phyloP scores from a whole-genome alignment of 1,140 invertebrate genomes.

The Pemphigus obesinymphae region DNA sequence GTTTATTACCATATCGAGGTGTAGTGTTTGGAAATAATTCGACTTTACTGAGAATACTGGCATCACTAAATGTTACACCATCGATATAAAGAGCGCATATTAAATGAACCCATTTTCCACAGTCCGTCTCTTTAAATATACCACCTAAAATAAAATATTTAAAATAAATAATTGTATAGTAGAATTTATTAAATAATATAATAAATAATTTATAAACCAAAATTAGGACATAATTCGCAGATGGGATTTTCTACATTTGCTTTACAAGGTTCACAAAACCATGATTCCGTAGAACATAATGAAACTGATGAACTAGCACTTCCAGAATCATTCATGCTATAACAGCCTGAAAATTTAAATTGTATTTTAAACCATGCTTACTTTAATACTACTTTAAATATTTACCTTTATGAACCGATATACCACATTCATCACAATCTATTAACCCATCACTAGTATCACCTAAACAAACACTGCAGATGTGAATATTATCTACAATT shows the following conservation, averaged over 20 bases:
- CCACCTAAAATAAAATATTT: conserved; percentile 60
- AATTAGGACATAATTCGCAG: conserved; percentile 83
- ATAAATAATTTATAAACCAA: conserved; percentile 53
- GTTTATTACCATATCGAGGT: conserved; percentile 87
- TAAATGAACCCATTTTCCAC: conserved; percentile 95
- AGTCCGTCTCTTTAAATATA: conserved; percentile 94
- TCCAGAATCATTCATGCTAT: conserved; percentile 88
- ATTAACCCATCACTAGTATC: conserved; percentile 93
- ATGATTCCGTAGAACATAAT: conserved; percentile 89
- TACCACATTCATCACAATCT: conserved; percentile 92
- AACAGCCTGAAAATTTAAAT: conserved; percentile 64
- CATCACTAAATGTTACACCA: conserved; percentile 95
- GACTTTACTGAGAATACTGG: conserved; percentile 75
- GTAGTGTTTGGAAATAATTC: conserved; percentile 95
- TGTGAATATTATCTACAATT: conserved; percentile 55
- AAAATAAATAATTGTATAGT: not conserved
- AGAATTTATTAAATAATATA: not conserved
- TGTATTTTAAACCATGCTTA: not conserved
- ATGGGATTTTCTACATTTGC: conserved; percentile 78
- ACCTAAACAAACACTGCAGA: conserved; percentile 90
- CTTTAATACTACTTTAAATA: not conserved
- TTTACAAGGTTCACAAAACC: conserved; percentile 98
- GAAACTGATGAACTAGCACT: conserved; percentile 87
- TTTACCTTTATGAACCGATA: conserved; percentile 88
- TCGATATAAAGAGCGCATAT: conserved; percentile 94